Conservation (phyloP, 2,888 invertebrate genomes). For the Augochlorella aurata region DNA sequence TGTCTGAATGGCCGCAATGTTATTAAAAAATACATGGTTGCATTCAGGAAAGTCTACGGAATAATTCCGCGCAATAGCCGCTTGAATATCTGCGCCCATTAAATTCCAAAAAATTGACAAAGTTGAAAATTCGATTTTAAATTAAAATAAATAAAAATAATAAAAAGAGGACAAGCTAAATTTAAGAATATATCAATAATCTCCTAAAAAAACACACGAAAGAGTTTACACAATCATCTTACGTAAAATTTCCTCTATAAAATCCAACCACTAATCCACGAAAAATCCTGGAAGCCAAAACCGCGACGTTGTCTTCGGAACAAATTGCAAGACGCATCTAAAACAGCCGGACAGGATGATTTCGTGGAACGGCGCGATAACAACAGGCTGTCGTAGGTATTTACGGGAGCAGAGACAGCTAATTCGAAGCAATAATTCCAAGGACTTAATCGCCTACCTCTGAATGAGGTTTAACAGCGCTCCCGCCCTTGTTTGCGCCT, state of each 20-base stretch:
- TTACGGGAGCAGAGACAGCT: conserved; percentile 48
- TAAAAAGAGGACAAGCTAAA: too few species aligned
- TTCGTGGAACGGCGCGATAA: neutral
- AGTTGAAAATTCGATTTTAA: neutral
- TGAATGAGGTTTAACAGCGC: conserved; percentile 66
- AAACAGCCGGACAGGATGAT: neutral
- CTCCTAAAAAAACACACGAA: neutral
- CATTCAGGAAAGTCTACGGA: neutral
- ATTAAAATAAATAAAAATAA: too few species aligned
- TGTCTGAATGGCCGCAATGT: neutral
- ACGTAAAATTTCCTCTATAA: neutral
- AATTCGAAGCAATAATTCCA: conserved; percentile 64
- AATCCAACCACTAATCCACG: neutral
- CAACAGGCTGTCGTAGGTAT: conserved; percentile 51
- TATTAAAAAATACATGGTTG: neutral
- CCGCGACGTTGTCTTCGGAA: neutral
- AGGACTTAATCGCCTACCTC: conserved; percentile 49
- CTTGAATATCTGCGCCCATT: neutral
- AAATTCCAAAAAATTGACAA: neutral
- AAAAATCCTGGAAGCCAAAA: neutral
- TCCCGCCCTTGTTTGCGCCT: conserved; percentile 57
- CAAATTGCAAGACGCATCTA: neutral
- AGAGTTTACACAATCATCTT: neutral
- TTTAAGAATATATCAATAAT: neutral
- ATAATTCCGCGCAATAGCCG: neutral